phyloP scores from a whole-genome alignment of 2,113 vertebrate genomes.

The Daboia siamensis region DNA sequence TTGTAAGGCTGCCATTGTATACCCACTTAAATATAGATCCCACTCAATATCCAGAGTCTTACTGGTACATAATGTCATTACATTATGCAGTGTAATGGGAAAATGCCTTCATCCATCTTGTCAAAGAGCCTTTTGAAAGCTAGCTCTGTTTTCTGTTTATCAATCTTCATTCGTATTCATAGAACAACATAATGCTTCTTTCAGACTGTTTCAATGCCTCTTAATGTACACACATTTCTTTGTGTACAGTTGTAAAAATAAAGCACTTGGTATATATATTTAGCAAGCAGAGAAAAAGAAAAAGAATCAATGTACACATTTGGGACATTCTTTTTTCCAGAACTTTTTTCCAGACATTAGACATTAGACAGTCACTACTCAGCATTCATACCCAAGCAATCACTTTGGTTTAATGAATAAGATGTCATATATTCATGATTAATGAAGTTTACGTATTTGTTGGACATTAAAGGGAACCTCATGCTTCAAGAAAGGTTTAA shows the following conservation, averaged over 20 bases:
- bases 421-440: constrained; percentile 31
- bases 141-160: constrained; percentile 47
- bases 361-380: constrained; percentile 48
- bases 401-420: constrained; percentile 61
- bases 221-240: constrained; percentile 44
- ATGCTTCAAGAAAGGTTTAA: not conserved
- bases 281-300: constrained; percentile 45
- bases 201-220: constrained; percentile 49
- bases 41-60: not conserved
- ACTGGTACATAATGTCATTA: not conserved
- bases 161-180: constrained; percentile 55
- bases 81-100: not conserved
- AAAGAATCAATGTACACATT: constrained; percentile 56
- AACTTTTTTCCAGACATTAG: not conserved
- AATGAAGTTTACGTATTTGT: not conserved
- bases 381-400: constrained; percentile 65
- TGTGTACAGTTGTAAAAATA: constrained; percentile 58
- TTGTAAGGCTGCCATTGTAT: not conserved
- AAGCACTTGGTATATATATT: constrained; percentile 52
- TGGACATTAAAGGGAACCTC: not conserved
- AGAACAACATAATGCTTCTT: constrained; percentile 51
- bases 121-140: constrained; percentile 53
- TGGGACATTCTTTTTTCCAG: constrained; percentile 50
- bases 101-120: constrained; percentile 16
- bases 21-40: not conserved